These are phyloP conservation scores for Misgurnus anguillicaudatus DNA, from an alignment of 2,113 vertebrate species.

Conservation along the genomic window DNA sequence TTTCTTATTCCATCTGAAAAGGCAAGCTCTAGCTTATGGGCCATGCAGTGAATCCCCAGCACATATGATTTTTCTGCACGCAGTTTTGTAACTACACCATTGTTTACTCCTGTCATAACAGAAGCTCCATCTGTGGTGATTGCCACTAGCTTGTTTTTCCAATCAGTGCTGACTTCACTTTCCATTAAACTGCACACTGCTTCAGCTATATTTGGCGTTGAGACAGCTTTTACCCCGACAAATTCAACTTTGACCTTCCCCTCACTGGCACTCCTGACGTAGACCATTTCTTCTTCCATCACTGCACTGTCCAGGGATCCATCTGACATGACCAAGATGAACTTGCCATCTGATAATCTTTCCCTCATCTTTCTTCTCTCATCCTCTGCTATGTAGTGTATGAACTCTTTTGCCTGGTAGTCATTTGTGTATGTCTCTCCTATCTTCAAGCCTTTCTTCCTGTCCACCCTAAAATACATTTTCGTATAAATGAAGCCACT, in stretches of 20 bases:
- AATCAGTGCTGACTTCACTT: not conserved
- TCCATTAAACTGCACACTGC: not conserved
- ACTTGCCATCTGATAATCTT: not conserved
- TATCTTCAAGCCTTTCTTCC: not conserved
- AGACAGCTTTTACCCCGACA: not conserved
- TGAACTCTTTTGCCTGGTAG: not conserved
- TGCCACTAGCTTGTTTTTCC: not conserved
- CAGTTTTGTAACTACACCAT: conserved; percentile 10
- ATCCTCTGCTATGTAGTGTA: conserved; percentile 1
- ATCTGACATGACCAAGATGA: not conserved
- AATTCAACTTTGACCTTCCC: not conserved
- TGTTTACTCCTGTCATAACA: conserved; percentile 4
- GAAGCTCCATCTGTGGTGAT: not conserved
- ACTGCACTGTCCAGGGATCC: not conserved
- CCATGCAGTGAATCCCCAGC: not conserved
- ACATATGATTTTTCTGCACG: not conserved
- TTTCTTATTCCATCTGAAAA: not conserved
- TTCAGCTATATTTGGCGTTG: not conserved
- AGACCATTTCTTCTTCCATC: conserved; percentile 5
- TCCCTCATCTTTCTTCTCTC: conserved; percentile 5
- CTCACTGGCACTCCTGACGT: not conserved
- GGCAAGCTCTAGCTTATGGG: conserved; percentile 6
- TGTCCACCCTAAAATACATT: not conserved
- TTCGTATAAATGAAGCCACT: not conserved
- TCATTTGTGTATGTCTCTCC: not conserved